phyloP scores from a whole-genome alignment of 1,140 invertebrate genomes.

The Pseudoatta argentina region DNA sequence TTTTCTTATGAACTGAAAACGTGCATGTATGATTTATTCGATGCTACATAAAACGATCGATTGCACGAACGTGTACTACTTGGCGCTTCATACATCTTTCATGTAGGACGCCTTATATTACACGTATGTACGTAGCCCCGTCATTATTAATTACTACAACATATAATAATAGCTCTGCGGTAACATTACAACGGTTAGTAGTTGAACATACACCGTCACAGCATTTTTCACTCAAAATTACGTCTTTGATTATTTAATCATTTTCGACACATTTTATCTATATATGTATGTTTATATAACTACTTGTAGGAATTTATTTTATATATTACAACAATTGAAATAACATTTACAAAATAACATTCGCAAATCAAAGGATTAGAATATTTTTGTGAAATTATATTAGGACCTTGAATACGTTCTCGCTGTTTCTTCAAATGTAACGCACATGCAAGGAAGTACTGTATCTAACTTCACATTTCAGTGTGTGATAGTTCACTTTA shows the following conservation, averaged over 20 bases:
- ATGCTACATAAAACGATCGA: constrained; percentile 3
- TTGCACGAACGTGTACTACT: neutral
- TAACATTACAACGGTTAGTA: neutral
- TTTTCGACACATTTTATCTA: neutral
- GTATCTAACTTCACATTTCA: no score
- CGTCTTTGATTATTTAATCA: neutral
- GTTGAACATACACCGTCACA: neutral
- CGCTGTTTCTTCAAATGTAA: no score
- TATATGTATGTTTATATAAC: neutral
- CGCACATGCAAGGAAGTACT: no score
- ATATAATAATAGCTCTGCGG: neutral
- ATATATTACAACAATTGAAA: neutral
- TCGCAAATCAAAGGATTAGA: neutral
- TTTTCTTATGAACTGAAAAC: neutral
- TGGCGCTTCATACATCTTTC: constrained; percentile 17
- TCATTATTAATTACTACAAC: constrained; percentile 15
- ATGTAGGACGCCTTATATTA: constrained; percentile 15
- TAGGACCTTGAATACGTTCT: no score
- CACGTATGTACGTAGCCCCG: neutral
- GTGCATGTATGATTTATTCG: neutral
- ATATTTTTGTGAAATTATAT: neutral
- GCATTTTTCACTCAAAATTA: neutral
- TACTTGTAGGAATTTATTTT: neutral
- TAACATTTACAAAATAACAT: neutral
- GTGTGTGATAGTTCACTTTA: no score